These are phyloP conservation scores for Drosophila yooni DNA, from an alignment of 2,888 invertebrate genomes.

Conservation along the genomic window DNA sequence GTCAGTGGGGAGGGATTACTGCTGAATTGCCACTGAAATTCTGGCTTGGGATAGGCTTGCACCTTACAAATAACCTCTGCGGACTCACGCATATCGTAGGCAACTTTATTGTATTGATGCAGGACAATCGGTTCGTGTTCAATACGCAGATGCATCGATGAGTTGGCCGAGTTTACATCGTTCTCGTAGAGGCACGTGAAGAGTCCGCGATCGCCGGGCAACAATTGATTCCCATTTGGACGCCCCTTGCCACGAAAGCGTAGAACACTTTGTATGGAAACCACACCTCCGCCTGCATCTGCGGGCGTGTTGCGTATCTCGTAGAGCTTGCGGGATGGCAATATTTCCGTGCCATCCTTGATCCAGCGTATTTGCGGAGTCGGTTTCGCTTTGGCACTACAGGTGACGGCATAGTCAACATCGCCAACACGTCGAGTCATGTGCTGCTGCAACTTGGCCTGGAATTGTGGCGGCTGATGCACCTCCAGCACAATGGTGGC, in stretches of 20 bases:
- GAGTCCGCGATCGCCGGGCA: constrained; percentile 93
- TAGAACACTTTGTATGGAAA: constrained; percentile 92
- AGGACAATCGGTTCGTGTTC: constrained; percentile 96
- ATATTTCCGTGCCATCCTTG: constrained; percentile 93
- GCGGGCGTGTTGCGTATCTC: constrained; percentile 92
- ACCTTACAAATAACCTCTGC: constrained; percentile 95
- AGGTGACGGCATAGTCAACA: constrained; percentile 91
- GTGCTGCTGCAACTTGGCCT: constrained; percentile 92
- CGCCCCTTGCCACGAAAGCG: constrained; percentile 92
- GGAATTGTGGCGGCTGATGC: constrained; percentile 94
- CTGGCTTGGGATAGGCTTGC: constrained; percentile 96
- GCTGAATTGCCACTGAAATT: constrained; percentile 95
- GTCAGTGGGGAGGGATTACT: constrained; percentile 90
- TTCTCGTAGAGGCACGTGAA: constrained; percentile 95
- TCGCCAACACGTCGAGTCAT: constrained; percentile 92
- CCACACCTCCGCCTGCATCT: constrained; percentile 89
- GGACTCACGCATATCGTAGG: constrained; percentile 92
- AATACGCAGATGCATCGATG: constrained; percentile 95
- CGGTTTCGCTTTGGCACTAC: constrained; percentile 95
- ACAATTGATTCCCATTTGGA: constrained; percentile 90
- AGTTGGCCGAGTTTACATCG: constrained; percentile 94
- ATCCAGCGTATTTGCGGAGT: constrained; percentile 93
- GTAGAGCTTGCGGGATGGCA: constrained; percentile 91
- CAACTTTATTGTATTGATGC: constrained; percentile 94
- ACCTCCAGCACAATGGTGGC: constrained; percentile 94